These are phyloP conservation scores for Acipenser ruthenus DNA, from an alignment of 2,797 vertebrate species.

Conservation along the genomic window DNA sequence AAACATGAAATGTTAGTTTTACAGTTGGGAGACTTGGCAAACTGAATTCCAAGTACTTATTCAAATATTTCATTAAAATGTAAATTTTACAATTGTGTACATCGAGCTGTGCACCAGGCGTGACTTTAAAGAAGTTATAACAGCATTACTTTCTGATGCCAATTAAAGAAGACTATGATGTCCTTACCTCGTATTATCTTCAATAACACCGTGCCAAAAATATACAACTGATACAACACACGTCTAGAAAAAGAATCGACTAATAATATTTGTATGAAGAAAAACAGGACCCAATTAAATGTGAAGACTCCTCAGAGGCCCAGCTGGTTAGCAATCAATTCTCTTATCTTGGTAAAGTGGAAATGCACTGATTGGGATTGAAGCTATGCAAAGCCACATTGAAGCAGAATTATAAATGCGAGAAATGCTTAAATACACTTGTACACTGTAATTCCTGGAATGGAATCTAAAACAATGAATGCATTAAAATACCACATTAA, in stretches of 20 bases:
- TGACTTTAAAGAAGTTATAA: constrained; percentile 70
- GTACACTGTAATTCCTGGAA: constrained; percentile 31
- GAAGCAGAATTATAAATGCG: constrained; percentile 39
- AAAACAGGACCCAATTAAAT: constrained; percentile 44
- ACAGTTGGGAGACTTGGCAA: constrained; percentile 60
- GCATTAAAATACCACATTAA: constrained; percentile 1
- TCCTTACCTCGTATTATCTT: constrained; percentile 66
- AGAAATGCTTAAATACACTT: constrained; percentile 20
- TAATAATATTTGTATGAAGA: constrained; percentile 36
- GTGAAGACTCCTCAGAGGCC: constrained; percentile 42
- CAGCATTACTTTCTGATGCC: constrained; percentile 55
- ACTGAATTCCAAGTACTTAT: constrained; percentile 79
- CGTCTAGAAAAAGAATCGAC: constrained; percentile 46
- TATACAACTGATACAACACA: constrained; percentile 48
- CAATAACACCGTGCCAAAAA: constrained; percentile 45
- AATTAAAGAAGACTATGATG: constrained; percentile 61
- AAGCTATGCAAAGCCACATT: constrained; percentile 30
- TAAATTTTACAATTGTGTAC: constrained; percentile 68
- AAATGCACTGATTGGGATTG: constrained; percentile 60
- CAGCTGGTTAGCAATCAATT: constrained; percentile 53
- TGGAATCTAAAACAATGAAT: constrained; percentile 33
- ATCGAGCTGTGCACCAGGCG: constrained; percentile 72
- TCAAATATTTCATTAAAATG: constrained; percentile 87
- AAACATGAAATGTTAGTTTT: constrained; percentile 76
- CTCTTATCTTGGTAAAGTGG: constrained; percentile 61